Evolutionary conservation across 2,888 invertebrate genomes (phyloP).

Genomic region (Eremobia ochroleuca): DNA sequence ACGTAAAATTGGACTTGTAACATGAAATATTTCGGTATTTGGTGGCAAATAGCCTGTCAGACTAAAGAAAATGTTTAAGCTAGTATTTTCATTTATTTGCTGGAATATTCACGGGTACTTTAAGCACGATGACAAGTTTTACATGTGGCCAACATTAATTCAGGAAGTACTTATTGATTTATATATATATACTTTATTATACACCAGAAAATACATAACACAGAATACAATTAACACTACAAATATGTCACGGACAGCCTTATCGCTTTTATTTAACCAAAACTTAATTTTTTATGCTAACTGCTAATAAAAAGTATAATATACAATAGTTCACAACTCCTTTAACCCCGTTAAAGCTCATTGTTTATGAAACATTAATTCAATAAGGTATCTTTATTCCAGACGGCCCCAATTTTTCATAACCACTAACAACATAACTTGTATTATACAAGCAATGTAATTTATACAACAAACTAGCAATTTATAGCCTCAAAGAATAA

Average conservation of each 20-base stretch:
- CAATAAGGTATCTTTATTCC: slow-evolving; percentile 40
- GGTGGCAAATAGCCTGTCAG: slow-evolving; percentile 29
- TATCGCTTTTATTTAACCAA: not conserved
- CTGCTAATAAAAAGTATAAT: not conserved
- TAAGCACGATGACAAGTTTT: not conserved
- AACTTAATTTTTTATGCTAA: too few relatives aligned
- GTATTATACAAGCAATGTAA: slow-evolving; percentile 60
- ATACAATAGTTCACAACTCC: slow-evolving; percentile 1
- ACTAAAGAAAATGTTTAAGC: not conserved
- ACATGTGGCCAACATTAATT: not conserved
- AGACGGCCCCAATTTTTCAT: slow-evolving; percentile 60
- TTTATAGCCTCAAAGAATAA: slow-evolving; percentile 77
- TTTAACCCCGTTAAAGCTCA: slow-evolving; percentile 7
- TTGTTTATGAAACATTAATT: slow-evolving; percentile 27
- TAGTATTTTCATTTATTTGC: slow-evolving; percentile 2
- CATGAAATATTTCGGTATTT: slow-evolving; percentile 52
- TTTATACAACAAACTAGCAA: slow-evolving; percentile 71
- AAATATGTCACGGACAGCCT: not conserved
- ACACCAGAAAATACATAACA: too few relatives aligned
- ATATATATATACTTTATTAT: too few relatives aligned
- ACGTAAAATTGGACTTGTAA: slow-evolving; percentile 53
- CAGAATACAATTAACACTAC: too few relatives aligned
- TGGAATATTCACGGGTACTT: not conserved
- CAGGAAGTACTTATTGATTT: not conserved
- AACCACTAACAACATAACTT: slow-evolving; percentile 60